Evolutionary conservation across 2,113 vertebrate species (phyloP).

Genomic region (Hipposideros armiger): DNA sequence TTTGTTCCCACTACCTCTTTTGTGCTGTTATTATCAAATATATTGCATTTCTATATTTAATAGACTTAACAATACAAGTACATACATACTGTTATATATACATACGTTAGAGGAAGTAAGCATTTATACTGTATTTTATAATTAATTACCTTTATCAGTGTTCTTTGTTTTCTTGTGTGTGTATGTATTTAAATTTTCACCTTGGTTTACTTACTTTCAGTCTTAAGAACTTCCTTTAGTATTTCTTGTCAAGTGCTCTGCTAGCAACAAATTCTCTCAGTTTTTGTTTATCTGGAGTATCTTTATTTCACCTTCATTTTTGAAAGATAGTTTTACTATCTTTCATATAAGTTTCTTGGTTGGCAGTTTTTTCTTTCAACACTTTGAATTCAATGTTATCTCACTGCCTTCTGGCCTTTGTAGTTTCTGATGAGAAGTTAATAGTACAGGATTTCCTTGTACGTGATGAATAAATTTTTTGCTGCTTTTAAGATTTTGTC

Average conservation of each 20-base stretch:
- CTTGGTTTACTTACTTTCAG: conserved; percentile 27
- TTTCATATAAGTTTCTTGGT: background rate
- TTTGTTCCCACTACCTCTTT: background rate
- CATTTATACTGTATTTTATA: background rate
- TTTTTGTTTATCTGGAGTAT: conserved; percentile 43
- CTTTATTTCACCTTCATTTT: conserved; percentile 37
- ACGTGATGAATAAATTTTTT: background rate
- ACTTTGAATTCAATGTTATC: background rate
- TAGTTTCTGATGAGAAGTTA: conserved; percentile 40
- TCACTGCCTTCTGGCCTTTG: background rate
- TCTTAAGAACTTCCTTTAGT: background rate
- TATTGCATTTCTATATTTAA: background rate
- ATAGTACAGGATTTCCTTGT: background rate
- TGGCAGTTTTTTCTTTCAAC: background rate
- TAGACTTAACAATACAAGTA: background rate
- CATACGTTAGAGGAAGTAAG: background rate
- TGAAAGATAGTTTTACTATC: conserved; percentile 3
- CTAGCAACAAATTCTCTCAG: conserved; percentile 11
- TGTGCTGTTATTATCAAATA: conserved; percentile 20
- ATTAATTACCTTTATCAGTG: background rate
- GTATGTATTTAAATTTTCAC: conserved; percentile 13
- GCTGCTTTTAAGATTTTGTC: conserved; percentile 22
- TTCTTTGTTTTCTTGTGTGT: background rate
- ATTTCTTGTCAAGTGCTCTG: background rate
- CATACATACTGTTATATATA: background rate